phyloP scores from a whole-genome alignment of 2,797 vertebrate genomes.

The Smutsia temminckii region DNA sequence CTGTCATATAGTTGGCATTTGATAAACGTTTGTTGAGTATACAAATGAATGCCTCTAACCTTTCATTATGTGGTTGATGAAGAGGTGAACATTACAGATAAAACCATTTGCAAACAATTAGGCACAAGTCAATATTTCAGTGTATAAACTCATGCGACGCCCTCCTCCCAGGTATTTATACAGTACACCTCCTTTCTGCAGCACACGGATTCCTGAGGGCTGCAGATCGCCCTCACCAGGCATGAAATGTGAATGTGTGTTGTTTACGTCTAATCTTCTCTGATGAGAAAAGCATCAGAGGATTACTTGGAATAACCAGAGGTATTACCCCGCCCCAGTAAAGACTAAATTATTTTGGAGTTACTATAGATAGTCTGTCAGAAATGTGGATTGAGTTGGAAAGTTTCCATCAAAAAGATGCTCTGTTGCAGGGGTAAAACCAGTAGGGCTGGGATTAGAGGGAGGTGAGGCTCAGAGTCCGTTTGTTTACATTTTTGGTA shows the following conservation, averaged over 20 bases:
- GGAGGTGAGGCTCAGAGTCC: background rate
- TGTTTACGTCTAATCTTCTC: background rate
- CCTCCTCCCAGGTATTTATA: rapidly evolving
- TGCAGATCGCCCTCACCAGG: rapidly evolving
- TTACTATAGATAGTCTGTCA: background rate
- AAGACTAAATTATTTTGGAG: background rate
- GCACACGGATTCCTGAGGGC: rapidly evolving
- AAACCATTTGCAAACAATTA: background rate
- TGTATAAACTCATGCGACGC: rapidly evolving
- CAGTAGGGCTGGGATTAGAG: background rate
- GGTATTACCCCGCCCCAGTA: background rate
- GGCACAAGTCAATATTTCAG: background rate
- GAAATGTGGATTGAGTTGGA: background rate
- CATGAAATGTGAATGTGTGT: rapidly evolving
- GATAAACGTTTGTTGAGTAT: background rate
- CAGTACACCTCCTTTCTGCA: background rate
- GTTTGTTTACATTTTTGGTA: background rate
- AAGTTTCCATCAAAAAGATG: background rate
- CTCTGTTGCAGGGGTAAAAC: background rate
- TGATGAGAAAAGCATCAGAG: background rate
- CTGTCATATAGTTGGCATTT: background rate
- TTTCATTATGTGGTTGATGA: background rate
- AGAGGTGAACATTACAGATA: background rate
- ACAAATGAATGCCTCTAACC: background rate
- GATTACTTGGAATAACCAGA: background rate